Evolutionary conservation across 2,797 vertebrate species (phyloP).

Genomic region (Aphelocoma californica): DNA sequence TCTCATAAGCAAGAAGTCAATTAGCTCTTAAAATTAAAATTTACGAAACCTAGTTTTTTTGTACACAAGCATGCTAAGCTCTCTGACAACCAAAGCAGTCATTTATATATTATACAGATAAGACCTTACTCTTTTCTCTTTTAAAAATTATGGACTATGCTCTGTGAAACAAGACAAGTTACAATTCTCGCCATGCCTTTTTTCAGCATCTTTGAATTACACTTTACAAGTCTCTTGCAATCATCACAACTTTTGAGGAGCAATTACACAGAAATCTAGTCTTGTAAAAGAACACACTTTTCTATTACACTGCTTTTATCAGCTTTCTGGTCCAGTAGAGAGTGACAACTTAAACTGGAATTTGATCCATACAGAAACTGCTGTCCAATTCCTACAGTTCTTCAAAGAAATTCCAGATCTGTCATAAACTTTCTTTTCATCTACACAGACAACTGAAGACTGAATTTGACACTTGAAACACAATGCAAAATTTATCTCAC

Average conservation of each 20-base stretch:
- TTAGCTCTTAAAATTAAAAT: neutral
- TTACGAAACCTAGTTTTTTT: neutral
- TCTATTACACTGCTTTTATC: neutral
- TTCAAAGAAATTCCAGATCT: conserved; percentile 1
- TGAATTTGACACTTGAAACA: neutral
- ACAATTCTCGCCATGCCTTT: neutral
- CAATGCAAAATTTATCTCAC: neutral
- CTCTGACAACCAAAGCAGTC: neutral
- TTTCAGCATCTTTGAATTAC: neutral
- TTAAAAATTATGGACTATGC: neutral
- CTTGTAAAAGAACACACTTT: neutral
- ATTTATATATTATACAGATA: neutral
- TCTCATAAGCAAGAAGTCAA: neutral
- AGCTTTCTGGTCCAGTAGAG: neutral
- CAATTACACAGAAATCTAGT: neutral
- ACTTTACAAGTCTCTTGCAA: neutral
- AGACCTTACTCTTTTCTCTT: neutral
- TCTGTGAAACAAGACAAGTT: neutral
- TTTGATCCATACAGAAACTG: neutral
- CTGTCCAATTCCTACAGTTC: neutral
- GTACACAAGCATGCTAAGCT: neutral
- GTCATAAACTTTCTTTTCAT: neutral
- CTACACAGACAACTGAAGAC: neutral
- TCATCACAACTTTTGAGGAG: neutral
- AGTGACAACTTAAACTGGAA: neutral